Evolutionary conservation across 2,113 vertebrate species (phyloP).

Genomic region (Carassius auratus): DNA sequence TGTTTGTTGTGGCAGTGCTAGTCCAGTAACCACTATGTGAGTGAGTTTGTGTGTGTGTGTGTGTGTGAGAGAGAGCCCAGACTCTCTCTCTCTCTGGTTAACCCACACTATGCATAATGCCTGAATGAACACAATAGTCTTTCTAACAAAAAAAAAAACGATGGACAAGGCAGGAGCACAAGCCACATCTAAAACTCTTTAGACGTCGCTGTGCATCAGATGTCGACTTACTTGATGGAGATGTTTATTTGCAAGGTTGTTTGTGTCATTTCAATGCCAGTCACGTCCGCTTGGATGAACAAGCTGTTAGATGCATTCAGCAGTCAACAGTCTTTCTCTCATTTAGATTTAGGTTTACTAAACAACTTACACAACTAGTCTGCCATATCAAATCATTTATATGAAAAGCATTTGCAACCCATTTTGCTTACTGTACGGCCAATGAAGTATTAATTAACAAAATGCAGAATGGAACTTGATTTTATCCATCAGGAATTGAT

Average conservation of each 20-base stretch:
- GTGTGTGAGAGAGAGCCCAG: conserved; percentile 47
- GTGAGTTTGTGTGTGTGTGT: no score
- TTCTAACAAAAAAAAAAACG: conserved; percentile 12
- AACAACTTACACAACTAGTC: neutral
- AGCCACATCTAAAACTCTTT: conserved; percentile 6
- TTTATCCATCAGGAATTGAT: neutral
- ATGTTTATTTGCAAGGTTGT: conserved; percentile 61
- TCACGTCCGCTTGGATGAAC: neutral
- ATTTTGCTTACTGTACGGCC: neutral
- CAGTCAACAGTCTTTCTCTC: conserved; percentile 17
- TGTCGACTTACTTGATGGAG: conserved; percentile 33
- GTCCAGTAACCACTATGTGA: neutral
- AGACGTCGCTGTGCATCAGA: neutral
- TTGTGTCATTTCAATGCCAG: conserved; percentile 12
- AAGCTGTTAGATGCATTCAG: conserved; percentile 7
- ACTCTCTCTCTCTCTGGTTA: conserved; percentile 50
- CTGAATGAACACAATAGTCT: conserved; percentile 62
- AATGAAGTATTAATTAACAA: neutral
- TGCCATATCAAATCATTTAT: neutral
- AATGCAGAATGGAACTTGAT: neutral
- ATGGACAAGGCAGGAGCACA: neutral
- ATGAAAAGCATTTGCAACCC: neutral
- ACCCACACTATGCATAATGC: conserved; percentile 49
- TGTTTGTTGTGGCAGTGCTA: neutral
- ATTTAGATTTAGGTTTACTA: neutral